Base-by-base conservation (phyloP, 2,797 vertebrate genomes). In the Pagetopsis macropterus region DNA sequence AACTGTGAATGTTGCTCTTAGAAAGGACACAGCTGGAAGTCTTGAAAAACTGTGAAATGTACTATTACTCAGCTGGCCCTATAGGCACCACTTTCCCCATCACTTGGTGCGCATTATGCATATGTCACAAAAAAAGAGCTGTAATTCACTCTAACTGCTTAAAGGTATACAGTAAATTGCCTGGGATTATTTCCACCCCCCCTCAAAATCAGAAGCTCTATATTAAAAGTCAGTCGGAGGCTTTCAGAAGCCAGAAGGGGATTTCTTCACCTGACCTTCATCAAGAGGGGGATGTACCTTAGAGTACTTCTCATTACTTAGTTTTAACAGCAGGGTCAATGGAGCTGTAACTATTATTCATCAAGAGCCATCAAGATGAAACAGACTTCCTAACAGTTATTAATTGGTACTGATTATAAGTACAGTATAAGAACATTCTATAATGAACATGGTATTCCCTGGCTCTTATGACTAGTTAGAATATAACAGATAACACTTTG, bases 41-140 rank as follows among this genome's bases (percentile, higher is more conserved):
- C 65, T 60, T 64, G 27, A 57, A 56, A 74, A 84, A 63, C 51
- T 48, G 50, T 65, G 50, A 72, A 75, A 52, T 70, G 43, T 70
- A 31, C n/a, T 60, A 67, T 71, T 56, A 65, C 64, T 49, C 50
- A 66, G 51, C 4, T 13, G 2, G 19, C 65, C 41, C 10, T 4
- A 2, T 9, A 70, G 56, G 73, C 72, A 75, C 8, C 23, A 55
- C 10, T 75, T 77, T 70, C 48, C 56, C 41, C 45, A 74, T 73
- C 48, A 45, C 48, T 52, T 63, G 67, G 11, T 64, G 44, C 43
- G 48, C 21, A 75, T 83, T 75, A 69, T 61, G 23, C 23, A 27
- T 12, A 16, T 67, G 37, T 40, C 52, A 17, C n/a, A 57, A 64
- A 70, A 57, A 54, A 74, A 41, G 33, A 21, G 9, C 19, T 43